Evolutionary conservation across 2,888 invertebrate species (phyloP).

Genomic region (Automeris io): DNA sequence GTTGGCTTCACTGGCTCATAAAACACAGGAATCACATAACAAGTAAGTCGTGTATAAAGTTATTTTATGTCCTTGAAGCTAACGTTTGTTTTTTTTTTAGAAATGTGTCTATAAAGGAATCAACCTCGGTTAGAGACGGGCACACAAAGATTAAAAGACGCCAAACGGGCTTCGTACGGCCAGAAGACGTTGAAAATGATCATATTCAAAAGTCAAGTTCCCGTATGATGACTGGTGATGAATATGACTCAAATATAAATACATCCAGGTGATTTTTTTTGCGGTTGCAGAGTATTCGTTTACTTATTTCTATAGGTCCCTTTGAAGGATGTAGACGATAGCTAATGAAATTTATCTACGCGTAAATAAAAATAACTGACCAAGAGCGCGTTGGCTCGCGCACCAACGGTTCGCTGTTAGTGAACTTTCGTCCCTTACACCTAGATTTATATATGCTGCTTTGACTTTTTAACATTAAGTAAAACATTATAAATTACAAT

Average conservation of each 20-base stretch:
- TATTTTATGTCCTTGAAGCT: conserved; percentile 3
- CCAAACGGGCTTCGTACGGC: conserved; percentile 45
- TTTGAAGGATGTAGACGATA: too few species aligned
- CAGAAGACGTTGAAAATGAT: conserved; percentile 31
- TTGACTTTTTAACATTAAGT: too few species aligned
- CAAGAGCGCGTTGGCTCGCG: too few species aligned
- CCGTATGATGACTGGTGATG: conserved; percentile 1
- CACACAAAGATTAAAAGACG: conserved; percentile 38
- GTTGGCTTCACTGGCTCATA: conserved; percentile 27
- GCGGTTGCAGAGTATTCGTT: too few species aligned
- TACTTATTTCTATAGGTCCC: too few species aligned
- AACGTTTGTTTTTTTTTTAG: conserved; percentile 30
- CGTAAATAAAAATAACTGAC: too few species aligned
- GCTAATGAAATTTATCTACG: too few species aligned
- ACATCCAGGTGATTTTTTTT: conserved; percentile 7
- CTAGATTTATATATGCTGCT: too few species aligned
- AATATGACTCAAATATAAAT: conserved; percentile 3
- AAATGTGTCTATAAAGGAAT: conserved; percentile 40
- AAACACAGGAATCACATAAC: conserved; percentile 16
- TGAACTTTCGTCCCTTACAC: too few species aligned
- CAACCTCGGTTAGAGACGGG: conserved; percentile 15
- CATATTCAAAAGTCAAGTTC: conserved; percentile 9
- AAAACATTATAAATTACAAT: too few species aligned
- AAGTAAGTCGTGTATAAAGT: conserved; percentile 27
- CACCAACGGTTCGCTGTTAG: too few species aligned